These are phyloP conservation scores for Enteromius trimaculatus DNA, from an alignment of 2,797 vertebrate species.

Conservation along the genomic window DNA sequence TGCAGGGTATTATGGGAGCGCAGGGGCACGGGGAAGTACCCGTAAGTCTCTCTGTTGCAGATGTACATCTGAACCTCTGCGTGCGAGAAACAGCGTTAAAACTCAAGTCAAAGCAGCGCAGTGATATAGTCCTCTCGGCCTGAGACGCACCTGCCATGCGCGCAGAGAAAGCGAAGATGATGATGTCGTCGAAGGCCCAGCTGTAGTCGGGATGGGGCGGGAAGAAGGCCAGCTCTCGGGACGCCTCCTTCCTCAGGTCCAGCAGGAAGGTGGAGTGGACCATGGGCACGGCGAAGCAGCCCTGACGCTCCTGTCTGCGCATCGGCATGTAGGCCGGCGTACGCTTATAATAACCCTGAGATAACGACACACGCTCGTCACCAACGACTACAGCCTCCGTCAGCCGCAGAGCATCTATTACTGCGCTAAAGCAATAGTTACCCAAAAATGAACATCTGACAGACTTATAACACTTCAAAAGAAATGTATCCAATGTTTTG, in stretches of 20 bases:
- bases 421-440: no score
- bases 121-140: neutral
- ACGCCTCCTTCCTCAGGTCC: conserved; percentile 84
- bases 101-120: neutral
- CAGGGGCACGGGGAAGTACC: conserved; percentile 86
- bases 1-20: conserved; percentile 82
- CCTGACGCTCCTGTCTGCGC: conserved; percentile 80
- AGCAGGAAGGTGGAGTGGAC: conserved; percentile 91
- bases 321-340: conserved; percentile 90
- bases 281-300: conserved; percentile 91
- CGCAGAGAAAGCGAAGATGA: conserved; percentile 88
- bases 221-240: conserved; percentile 81
- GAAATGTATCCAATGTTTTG: neutral
- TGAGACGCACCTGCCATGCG: conserved; percentile 78
- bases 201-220: conserved; percentile 86
- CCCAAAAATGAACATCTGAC: no score
- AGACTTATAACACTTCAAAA: neutral
- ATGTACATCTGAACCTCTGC: conserved; percentile 89
- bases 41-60: conserved; percentile 86
- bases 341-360: conserved; percentile 88
- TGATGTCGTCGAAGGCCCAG: conserved; percentile 91
- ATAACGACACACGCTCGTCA: neutral
- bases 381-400: neutral
- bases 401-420: no score
- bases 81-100: conserved; percentile 57